Evolutionary conservation across 2,797 vertebrate genomes (phyloP), one percentile per base, ranked within the genome.

Genomic region (Eupleurogrammus muticus): DNA sequence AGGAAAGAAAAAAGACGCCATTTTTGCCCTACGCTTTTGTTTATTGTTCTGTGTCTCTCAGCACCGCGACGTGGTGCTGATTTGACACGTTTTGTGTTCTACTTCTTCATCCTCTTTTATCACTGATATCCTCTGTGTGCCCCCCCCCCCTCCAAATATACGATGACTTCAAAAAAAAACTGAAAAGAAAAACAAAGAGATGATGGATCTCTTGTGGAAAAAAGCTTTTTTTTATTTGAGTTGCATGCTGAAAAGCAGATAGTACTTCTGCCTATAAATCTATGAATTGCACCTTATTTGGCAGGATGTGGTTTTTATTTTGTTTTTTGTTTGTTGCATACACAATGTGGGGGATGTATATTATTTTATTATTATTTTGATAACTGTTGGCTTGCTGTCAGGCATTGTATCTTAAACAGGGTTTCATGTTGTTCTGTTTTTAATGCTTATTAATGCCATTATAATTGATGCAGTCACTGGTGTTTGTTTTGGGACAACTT

Each of bases 221-320:
- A 54, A 75, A 64, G 66, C 44, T 9, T 66, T 79, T 47, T 50
- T 73, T 75, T 61, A 21, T 83, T 77, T 71, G 19, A 51, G 55
- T 87, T 82, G 77, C 73, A 82, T 84, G 75, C 72, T 74, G 73
- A 87, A 48, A 73, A 60, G 66, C 82, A 80, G 57, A 73, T 23
- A 46, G 11, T 38, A 16, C 21, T 65, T 81, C 64, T 80, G 80
- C 72, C 73, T 86, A 66, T 82, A 58, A 73, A 79, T 64, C 69
- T 70, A 77, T 75, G 66, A 87, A 69, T 81, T 84, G 87, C 86
- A 91, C 84, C 87, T 90, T 90, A 84, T 24, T 24, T 69, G 52
- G 66, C 59, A 65, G 66, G 67, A 59, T 78, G 46, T 76, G 35
- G 13, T 52, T 68, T 71, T 61, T 5, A 42, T 51, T 68, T 69